phyloP scores from a whole-genome alignment of 2,888 invertebrate genomes.

The Lysandra coridon region DNA sequence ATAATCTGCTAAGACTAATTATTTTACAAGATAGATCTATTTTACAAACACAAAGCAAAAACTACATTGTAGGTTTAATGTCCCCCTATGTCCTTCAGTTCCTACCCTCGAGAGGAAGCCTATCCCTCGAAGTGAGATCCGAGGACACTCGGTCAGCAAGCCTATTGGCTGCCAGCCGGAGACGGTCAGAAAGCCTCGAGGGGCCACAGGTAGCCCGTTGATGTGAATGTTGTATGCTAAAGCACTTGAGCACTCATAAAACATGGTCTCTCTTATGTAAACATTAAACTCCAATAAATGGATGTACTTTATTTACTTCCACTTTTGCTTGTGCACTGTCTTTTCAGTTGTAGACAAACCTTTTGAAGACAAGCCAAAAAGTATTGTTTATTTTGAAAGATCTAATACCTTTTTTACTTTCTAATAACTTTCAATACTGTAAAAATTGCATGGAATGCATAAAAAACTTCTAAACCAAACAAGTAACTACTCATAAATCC shows the following conservation, averaged over 20 bases:
- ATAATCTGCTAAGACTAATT: no score
- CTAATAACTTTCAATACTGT: no score
- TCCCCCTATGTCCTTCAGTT: slow-evolving; percentile 59
- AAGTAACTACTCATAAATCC: not conserved
- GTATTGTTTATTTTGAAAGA: not conserved
- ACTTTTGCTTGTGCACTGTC: slow-evolving; percentile 24
- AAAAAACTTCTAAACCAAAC: not conserved
- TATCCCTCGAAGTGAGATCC: slow-evolving; percentile 82
- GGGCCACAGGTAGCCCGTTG: slow-evolving; percentile 75
- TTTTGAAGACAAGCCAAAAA: not conserved
- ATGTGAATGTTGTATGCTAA: slow-evolving; percentile 42
- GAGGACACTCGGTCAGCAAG: slow-evolving; percentile 70
- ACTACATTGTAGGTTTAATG: not conserved
- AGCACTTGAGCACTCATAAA: not conserved
- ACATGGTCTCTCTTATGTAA: not conserved
- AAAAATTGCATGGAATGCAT: not conserved
- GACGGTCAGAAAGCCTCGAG: slow-evolving; percentile 82
- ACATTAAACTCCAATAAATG: slow-evolving; percentile 1
- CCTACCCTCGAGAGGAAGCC: slow-evolving; percentile 81
- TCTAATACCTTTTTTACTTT: not conserved
- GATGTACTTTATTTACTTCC: not conserved
- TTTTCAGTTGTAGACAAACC: slow-evolving; percentile 23
- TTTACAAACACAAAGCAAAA: not conserved
- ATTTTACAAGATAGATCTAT: not conserved
- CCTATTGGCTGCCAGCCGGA: slow-evolving; percentile 70